phyloP scores from a whole-genome alignment of 2,888 invertebrate genomes.

The Ormia ochracea region DNA sequence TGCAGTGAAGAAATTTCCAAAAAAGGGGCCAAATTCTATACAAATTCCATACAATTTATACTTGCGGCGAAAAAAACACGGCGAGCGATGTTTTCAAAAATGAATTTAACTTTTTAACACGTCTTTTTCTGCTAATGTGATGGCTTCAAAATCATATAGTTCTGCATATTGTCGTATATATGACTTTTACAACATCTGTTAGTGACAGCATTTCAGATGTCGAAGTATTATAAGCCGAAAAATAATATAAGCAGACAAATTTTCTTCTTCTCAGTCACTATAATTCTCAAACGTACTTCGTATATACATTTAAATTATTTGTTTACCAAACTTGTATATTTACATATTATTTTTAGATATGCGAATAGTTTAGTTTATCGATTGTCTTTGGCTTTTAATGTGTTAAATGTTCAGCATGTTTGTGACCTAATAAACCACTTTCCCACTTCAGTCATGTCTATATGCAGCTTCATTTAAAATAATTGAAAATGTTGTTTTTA shows the following conservation, averaged over 20 bases:
- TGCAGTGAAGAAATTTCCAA: too few species aligned
- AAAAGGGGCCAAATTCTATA: too few species aligned
- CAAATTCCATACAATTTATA: too few species aligned
- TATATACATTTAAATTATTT: background rate
- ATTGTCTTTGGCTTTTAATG: conserved; percentile 8
- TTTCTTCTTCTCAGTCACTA: background rate
- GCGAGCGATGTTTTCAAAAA: too few species aligned
- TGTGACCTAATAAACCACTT: conserved; percentile 57
- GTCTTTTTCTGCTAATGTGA: too few species aligned
- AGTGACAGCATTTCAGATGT: too few species aligned
- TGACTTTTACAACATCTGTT: too few species aligned
- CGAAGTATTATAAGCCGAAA: too few species aligned
- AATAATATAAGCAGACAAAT: background rate
- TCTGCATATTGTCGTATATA: too few species aligned
- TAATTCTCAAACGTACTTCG: background rate
- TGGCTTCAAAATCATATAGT: too few species aligned
- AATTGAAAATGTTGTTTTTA: conserved; percentile 25
- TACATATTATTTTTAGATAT: background rate
- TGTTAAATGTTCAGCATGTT: conserved; percentile 15
- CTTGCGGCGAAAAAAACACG: too few species aligned
- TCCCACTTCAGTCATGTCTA: conserved; percentile 33
- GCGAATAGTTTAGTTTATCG: conserved; percentile 12
- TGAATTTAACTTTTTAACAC: too few species aligned
- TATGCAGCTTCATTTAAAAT: conserved; percentile 1
- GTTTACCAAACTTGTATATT: background rate